These are phyloP conservation scores for Anastrepha ludens DNA, from an alignment of 1,140 invertebrate genomes.

Conservation along the genomic window DNA sequence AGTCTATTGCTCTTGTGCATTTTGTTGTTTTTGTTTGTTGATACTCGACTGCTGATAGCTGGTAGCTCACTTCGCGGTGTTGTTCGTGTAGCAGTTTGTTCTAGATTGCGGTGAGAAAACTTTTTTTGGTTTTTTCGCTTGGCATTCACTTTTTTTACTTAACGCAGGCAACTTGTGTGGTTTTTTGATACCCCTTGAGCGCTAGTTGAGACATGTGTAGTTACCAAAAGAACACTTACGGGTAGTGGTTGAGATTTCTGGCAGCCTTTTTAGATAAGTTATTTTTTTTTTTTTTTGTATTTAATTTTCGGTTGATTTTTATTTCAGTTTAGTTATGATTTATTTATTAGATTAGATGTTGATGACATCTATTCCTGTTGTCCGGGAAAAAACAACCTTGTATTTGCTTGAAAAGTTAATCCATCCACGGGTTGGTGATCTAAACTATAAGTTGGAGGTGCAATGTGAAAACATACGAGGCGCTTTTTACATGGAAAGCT, in stretches of 20 bases:
- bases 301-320: not conserved
- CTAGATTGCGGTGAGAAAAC: not conserved
- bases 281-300: not conserved
- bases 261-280: no score
- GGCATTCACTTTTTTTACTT: not conserved
- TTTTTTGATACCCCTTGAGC: not conserved
- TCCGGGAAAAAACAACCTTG: no score
- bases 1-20: not conserved
- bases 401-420: no score
- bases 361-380: no score
- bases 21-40: conserved; percentile 19
- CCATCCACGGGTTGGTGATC: no score
- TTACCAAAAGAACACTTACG: not conserved
- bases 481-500: no score
- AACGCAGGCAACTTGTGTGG: not conserved
- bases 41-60: conserved; percentile 38
- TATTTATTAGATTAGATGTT: no score
- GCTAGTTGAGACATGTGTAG: not conserved
- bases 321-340: not conserved
- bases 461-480: no score
- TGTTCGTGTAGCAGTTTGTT: not conserved
- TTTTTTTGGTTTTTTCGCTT: not conserved
- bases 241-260: not conserved
- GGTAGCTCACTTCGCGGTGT: not conserved
- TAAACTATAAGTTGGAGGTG: no score